Conservation (phyloP, 2,113 vertebrate species). For the Typhlomys cinereus region DNA sequence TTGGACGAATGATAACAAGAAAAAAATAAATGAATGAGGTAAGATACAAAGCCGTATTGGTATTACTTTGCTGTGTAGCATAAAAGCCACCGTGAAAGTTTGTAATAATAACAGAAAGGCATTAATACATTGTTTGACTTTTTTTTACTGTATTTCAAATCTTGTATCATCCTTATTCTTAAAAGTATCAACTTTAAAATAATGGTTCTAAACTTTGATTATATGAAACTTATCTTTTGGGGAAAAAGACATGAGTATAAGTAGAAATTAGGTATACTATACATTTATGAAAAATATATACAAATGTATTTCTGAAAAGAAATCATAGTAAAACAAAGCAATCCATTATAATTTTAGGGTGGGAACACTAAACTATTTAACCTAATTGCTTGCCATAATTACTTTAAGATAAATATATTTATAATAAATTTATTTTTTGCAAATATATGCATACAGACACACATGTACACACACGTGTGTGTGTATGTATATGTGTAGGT, state of each 20-base stretch:
- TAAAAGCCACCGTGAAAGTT: neutral
- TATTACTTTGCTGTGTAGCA: neutral
- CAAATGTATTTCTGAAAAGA: slow-evolving; percentile 1
- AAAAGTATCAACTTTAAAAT: slow-evolving; percentile 22
- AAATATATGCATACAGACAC: neutral
- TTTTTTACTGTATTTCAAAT: neutral
- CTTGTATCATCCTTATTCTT: neutral
- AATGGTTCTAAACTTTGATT: slow-evolving; percentile 27
- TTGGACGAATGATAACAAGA: neutral
- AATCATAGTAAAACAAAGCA: neutral
- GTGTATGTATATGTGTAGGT: neutral
- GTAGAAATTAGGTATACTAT: neutral
- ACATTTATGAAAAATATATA: neutral
- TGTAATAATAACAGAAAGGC: neutral
- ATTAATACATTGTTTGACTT: neutral
- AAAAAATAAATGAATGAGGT: neutral
- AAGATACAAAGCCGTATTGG: neutral
- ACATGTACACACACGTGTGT: too few species aligned
- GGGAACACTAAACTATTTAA: neutral
- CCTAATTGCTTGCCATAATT: neutral
- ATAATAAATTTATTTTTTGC: neutral
- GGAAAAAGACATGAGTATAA: neutral
- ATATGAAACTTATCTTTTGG: neutral
- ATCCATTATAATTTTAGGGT: neutral
- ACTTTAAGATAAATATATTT: neutral